Evolutionary conservation across 2,888 invertebrate genomes (phyloP).

Genomic region (Platerodrilus igneus): DNA sequence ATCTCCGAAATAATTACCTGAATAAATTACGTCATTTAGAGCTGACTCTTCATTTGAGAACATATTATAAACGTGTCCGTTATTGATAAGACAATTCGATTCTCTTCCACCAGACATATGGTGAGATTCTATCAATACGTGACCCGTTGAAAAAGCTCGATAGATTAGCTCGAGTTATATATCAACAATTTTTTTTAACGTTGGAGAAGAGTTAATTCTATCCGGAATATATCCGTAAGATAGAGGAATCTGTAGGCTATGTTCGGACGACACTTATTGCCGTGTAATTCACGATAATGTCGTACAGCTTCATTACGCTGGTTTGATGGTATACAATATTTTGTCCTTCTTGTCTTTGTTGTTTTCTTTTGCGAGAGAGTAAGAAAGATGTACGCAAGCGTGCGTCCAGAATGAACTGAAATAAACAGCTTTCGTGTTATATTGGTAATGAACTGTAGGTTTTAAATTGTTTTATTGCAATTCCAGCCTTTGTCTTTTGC

Average conservation of each 20-base stretch:
- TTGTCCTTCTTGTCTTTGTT: constrained; percentile 21
- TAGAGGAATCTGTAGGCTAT: constrained; percentile 39
- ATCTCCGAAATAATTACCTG: too few relatives aligned
- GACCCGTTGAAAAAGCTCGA: constrained; percentile 16
- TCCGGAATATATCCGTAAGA: constrained; percentile 27
- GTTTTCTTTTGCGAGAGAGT: constrained; percentile 7
- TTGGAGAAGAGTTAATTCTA: constrained; percentile 25
- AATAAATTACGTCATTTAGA: too few relatives aligned
- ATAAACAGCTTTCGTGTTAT: constrained; percentile 27
- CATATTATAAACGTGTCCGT: too few relatives aligned
- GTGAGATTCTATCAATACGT: constrained; percentile 14
- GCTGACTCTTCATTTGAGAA: too few relatives aligned
- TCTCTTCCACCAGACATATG: too few relatives aligned
- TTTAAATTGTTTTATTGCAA: constrained; percentile 31
- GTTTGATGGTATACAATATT: constrained; percentile 27
- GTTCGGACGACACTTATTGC: constrained; percentile 44
- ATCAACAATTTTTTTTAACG: constrained; percentile 13
- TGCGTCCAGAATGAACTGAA: constrained; percentile 15
- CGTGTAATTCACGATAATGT: constrained; percentile 46
- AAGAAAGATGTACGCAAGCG: constrained; percentile 9
- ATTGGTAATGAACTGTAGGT: constrained; percentile 32
- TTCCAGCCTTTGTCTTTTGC: constrained; percentile 21
- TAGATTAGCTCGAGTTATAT: constrained; percentile 15
- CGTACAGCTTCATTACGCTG: constrained; percentile 43
- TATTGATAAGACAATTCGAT: too few relatives aligned